Base-by-base conservation (phyloP, 2,113 vertebrate species). In the Alligator mississippiensis region DNA sequence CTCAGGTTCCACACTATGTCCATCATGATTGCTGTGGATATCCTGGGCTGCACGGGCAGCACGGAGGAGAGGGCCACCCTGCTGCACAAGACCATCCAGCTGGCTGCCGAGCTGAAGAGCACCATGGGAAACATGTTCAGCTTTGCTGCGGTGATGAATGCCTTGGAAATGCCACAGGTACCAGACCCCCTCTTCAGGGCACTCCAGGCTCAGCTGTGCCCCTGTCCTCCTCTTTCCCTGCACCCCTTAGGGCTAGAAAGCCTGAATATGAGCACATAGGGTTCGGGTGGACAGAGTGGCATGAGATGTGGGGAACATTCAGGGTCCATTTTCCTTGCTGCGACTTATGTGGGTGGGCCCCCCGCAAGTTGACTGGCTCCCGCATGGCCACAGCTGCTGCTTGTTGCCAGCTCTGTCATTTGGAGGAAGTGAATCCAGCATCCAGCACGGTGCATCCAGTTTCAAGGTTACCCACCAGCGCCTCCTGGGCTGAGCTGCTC, bases 81-180 rank as follows among this genome's bases (percentile, higher is more conserved):
- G 63, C 99, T 99, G 25, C 98, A 99, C 96, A 99, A 99, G 97
- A 99, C 99, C 97, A 99, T 99, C 96, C 99, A 99, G 93, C 96
- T 99, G 97, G 99, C 99, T 0, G 99, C 99, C 0, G 99, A 99
- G 98, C 97, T 99, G 82, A 99, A 99, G 93, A 99, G 98, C 93
- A 99, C 97, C 92, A 97, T 99, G 98, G 99, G 99, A n/a, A 99
- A 99, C 98, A 99, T 99, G 99, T 99, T 99, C 94, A 99, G 99
- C 80, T 99, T 99, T 14, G 99, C 99, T 0, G 99, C 99, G 0
- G 99, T 99, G 95, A 99, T 99, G 99, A 98, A 98, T 1, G 99
- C 99, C 4, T 97, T 99, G 96, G 99, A 99, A 92, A 98, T 99
- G 97, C 98, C 98, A 7, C 99, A 99, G 99, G 99, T 99, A 96